Conservation (phyloP, 2,888 invertebrate genomes). For the Drosophila anomelani region DNA sequence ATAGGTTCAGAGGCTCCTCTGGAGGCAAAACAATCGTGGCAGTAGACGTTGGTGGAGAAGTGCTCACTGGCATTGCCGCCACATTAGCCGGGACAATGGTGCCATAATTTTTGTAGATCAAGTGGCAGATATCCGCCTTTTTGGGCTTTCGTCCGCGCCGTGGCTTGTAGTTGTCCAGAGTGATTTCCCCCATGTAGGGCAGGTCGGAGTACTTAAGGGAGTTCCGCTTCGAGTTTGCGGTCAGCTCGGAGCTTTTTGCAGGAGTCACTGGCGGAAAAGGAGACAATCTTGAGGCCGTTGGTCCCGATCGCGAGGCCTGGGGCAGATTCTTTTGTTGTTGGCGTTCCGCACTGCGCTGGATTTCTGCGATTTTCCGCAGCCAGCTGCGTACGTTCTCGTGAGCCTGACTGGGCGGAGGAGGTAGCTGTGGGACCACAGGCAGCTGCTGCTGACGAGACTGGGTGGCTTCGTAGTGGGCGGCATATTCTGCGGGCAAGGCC, state of each 20-base stretch:
- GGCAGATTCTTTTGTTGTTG: slow-evolving; percentile 53
- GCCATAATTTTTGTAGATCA: slow-evolving; percentile 96
- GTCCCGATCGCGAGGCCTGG: background rate
- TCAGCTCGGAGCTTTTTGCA: background rate
- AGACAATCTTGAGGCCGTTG: slow-evolving; percentile 1
- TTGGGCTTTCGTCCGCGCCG: slow-evolving; percentile 94
- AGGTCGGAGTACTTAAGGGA: slow-evolving; percentile 91
- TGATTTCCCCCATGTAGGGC: slow-evolving; percentile 97
- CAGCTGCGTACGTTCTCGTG: slow-evolving; percentile 90
- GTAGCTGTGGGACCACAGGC: slow-evolving; percentile 74
- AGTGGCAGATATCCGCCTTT: slow-evolving; percentile 95
- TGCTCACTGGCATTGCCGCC: slow-evolving; percentile 46
- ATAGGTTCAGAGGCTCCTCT: slow-evolving; percentile 93
- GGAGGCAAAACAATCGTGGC: slow-evolving; percentile 3
- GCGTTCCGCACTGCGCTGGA: slow-evolving; percentile 86
- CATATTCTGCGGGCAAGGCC: slow-evolving; percentile 91
- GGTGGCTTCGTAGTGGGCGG: slow-evolving; percentile 91
- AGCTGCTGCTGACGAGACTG: slow-evolving; percentile 85
- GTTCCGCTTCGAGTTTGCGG: slow-evolving; percentile 80
- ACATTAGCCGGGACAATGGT: slow-evolving; percentile 88
- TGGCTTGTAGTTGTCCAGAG: slow-evolving; percentile 94
- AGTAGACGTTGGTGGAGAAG: slow-evolving; percentile 58
- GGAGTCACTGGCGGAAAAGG: slow-evolving; percentile 3
- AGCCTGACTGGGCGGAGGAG: slow-evolving; percentile 83
- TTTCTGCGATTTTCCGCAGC: slow-evolving; percentile 90